Base-by-base conservation (phyloP, 2,888 invertebrate genomes). In the Acrobasis consociella region DNA sequence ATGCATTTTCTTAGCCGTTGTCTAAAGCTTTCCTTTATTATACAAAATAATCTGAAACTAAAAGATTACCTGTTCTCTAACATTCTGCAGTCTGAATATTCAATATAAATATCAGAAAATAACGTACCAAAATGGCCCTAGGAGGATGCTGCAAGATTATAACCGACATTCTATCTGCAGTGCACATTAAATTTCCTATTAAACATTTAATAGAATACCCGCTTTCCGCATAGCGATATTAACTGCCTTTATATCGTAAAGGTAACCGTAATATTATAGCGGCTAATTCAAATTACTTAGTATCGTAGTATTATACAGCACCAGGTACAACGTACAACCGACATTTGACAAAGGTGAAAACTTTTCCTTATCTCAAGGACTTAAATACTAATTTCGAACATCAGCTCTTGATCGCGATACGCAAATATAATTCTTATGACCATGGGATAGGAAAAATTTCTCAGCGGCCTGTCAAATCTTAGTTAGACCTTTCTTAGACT, bases 101-200 rank as follows among this genome's bases (percentile, higher is more conserved):
- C 13, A 37, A 55, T 39, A 56, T 50, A 51, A 56, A 60, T 37
- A n/a, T 46, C 42, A 62, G 42, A 58, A 51, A 31, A 51, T 59
- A 52, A 53, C 17, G 60, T 50, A 62, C n/a, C 16, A 50, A 38
- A 60, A 59, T 50, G 51, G 51, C 42, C 60, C 64, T 62, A 65
- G 46, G 11, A 49, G 60, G 64, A 58, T 65, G 61, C 63, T 59
- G 62, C 61, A 63, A 66, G 62, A 61, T 62, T 60, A 60, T 62
- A 66, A 56, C 64, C 51, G 58, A 49, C 63, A 61, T 67, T 69
- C 72, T 71, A 65, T 67, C 66, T 62, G 71, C 69, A 64, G 72
- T 71, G 68, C 67, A 73, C 76, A 78, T 83, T 85, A 78, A 81
- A 81, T 84, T 84, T 82, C 71, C 78, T 73, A 76, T 82, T 76